Base-by-base conservation (phyloP, 2,888 invertebrate species). In the Dryobotodes eremita region DNA sequence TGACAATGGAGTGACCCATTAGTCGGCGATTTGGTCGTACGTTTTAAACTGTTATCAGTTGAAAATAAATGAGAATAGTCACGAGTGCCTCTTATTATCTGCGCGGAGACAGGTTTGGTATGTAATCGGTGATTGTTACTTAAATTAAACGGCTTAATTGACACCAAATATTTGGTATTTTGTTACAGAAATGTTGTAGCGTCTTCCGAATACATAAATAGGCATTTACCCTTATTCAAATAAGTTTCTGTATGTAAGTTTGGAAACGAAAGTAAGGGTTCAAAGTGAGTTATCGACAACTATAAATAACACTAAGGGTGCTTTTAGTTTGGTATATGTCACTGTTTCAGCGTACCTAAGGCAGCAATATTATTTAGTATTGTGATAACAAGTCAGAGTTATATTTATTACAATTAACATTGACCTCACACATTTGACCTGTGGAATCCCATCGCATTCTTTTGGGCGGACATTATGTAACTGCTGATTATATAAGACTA, bases 1-100 rank as follows among this genome's bases (percentile, higher is more conserved):
- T 90, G 91, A 94, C 94, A 95, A 95, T 94, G 92, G 93, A 86
- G 86, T 92, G 93, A 93, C 93, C 96, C 95, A 95, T 95, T 95
- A 95, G 94, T 85, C 80, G 85, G 81, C 83, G 87, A 90, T 93
- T 93, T 93, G 87, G 91, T 89, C 90, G 87, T 87, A 87, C 90
- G 48, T 91, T 92, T 91, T 84, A 89, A 90, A 85, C 90, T 86
- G 79, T 94, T 95, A 94, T 94, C 93, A 91, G 77, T 86, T 74
- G 79, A 89, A 89, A 84, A 90, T 85, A 89, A 89, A 90, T 82
- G 89, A 88, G 86, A 86, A 89, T 86, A 84, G 90, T 89, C 90
- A 83, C 84, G 77, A 85, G 85, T 82, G 78, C 80, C 81, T 88
- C 83, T 59, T 86, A 84, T 84, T 90, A 90, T 90, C 89, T 90